Percentiles rank a stretch among this genome's conserved stretches.
These are phyloP conservation scores for Caenorhabditis sp. DNA, from an alignment of 2,888 invertebrate species.

Conservation along the genomic window DNA sequence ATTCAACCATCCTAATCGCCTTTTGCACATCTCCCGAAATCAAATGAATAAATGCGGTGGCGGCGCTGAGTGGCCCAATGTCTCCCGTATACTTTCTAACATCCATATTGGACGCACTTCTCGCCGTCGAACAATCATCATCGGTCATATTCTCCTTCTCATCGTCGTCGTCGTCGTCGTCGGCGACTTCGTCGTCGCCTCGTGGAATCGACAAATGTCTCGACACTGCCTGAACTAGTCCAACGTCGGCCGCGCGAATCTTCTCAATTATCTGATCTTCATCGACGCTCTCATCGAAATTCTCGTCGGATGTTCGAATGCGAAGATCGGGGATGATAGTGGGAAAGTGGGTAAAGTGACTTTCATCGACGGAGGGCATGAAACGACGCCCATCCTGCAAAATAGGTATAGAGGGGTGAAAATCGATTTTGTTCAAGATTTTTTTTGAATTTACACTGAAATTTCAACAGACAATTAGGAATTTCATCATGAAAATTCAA, in stretches of 20 bases:
- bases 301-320: constrained; percentile 5
- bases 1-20: constrained; percentile 42
- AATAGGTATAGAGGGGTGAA: too few species aligned
- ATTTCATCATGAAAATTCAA: too few species aligned
- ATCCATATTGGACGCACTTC: not conserved
- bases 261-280: constrained; percentile 33
- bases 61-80: constrained; percentile 33
- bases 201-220: constrained; percentile 21
- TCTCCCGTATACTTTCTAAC: constrained; percentile 17
- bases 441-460: too few species aligned
- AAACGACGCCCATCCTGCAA: constrained; percentile 25
- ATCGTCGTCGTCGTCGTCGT: not conserved
- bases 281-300: constrained; percentile 21
- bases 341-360: constrained; percentile 19
- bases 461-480: too few species aligned
- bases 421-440: too few species aligned
- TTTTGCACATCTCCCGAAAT: constrained; percentile 46
- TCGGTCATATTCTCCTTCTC: constrained; percentile 11
- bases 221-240: constrained; percentile 34
- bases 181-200: not conserved
- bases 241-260: constrained; percentile 28
- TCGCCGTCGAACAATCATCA: not conserved
- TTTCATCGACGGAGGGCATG: constrained; percentile 27
- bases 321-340: constrained; percentile 22
- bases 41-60: constrained; percentile 46